Base-by-base conservation (phyloP, 2,888 invertebrate species). In the Pseudoips prasinana region DNA sequence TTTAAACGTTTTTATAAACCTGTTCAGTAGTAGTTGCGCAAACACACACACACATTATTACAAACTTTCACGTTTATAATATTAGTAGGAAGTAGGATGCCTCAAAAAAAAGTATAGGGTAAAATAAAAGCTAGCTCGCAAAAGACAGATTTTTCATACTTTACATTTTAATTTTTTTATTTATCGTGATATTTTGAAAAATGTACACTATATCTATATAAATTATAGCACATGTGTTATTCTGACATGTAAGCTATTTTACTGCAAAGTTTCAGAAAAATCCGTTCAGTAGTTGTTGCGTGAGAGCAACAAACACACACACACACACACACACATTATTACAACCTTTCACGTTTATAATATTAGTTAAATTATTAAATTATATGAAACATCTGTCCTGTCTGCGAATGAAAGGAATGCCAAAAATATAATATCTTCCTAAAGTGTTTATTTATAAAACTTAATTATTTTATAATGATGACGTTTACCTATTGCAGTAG, bases 1-100 rank as follows among this genome's bases (percentile, higher is more conserved):
- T 33, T 33, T 33, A 33, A 33, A 33, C 33, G 33, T 33, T 33
- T 33, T 33, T 33, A 33, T 33, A 33, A 33, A 33, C 33, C 33
- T 33, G 33, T 33, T 33, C 33, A 33, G 33, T 33, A 33, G 33
- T 33, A 33, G 33, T 33, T 33, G 33, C 33, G 33, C 33, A 33
- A 33, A 33, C 33, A 33, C 33, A 33, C 33, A 25, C 30, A 30
- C 30, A 32, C 30, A 30, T 30, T 30, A 30, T 30, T 30, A 29
- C 29, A 29, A 22, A 22, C 31, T 20, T 22, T 20, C 31, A 29
- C 29, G 29, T 29, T 29, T 29, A 29, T 29, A 29, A 29, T 31
- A 31, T 31, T 31, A 31, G 24, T 33, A 33, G 25, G 25, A 25
- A 25, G 26, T 33, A 27, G 33, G 26, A 33, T 33, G 33, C 27